Evolutionary conservation across 92 coral and sea anemone genomes (phyloP).

Genomic region (Epizoanthus stellaris): DNA sequence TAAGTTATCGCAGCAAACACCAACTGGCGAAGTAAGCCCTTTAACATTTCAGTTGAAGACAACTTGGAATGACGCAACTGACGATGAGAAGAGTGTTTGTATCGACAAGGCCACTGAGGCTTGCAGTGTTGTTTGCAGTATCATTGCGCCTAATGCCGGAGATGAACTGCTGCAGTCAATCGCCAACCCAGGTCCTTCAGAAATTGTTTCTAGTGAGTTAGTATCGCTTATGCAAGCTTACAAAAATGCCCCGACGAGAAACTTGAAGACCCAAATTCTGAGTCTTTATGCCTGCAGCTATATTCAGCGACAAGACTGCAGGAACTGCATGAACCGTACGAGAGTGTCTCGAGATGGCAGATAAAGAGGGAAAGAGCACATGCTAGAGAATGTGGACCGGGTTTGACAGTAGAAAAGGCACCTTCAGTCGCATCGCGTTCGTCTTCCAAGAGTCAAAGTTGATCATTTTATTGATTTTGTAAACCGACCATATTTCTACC

Average conservation of each 20-base stretch:
- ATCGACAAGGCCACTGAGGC: constrained; percentile 72
- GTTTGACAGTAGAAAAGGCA: constrained; percentile 33
- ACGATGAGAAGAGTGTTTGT: constrained; percentile 57
- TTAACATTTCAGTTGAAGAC: constrained; percentile 17
- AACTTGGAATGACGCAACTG: constrained; percentile 59
- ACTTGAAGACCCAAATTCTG: constrained; percentile 42
- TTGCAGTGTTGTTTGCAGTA: constrained; percentile 61
- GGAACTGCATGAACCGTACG: constrained; percentile 49
- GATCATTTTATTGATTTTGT: constrained; percentile 55
- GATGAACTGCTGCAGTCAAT: no score
- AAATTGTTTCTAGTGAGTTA: constrained; percentile 11
- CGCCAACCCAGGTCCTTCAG: background rate
- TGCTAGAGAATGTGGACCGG: constrained; percentile 38
- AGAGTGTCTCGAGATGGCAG: constrained; percentile 35
- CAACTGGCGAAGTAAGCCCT: no score
- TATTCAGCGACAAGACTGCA: constrained; percentile 20
- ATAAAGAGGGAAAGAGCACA: constrained; percentile 35
- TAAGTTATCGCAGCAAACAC: no score
- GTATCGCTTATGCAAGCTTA: constrained; percentile 11
- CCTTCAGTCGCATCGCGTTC: constrained; percentile 13
- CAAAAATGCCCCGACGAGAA: constrained; percentile 2
- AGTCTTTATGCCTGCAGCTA: constrained; percentile 46
- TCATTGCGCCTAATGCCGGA: constrained; percentile 73
- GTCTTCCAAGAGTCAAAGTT: constrained; percentile 7
- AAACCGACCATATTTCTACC: constrained; percentile 48